Base-by-base conservation (phyloP, 2,888 invertebrate species). In the Therioaphis trifolii region DNA sequence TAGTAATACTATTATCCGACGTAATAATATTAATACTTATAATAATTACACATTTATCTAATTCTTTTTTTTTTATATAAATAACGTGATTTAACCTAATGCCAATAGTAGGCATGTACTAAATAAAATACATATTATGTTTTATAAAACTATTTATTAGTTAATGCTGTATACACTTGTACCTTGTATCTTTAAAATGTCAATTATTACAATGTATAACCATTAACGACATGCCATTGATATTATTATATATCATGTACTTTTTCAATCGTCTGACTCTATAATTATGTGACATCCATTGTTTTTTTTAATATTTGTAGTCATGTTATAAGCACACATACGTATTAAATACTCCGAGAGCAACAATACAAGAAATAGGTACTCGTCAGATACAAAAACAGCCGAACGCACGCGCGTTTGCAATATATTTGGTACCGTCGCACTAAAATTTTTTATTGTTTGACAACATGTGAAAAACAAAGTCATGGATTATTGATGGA, bases 111-210 rank as follows among this genome's bases (percentile, higher is more conserved):
- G n/a, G n/a, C n/a, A n/a, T n/a, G n/a, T n/a, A 55, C 4, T 0
- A 55, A 55, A 9, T 21, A 55, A 21, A 24, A 24, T 24, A 21
- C 21, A 24, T 21, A 21, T 11, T 3, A 55, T 24, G n/a, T 46
- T 58, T 58, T 21, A 58, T 58, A 11, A 24, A 24, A 21, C 12
- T 58, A 24, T 58, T 58, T 58, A 2, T 12, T 58, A 21, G 58
- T 24, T 58, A 24, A 58, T 58, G 58, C 12, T 58, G 21, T 58
- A 21, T 58, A 58, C 58, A 58, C 21, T 58, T 55, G 55, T 55
- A 55, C 55, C 55, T 58, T 12, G 58, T 21, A 21, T 58, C 21
- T 58, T 58, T 21, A 12, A 58, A 58, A 58, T 58, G 21, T 55
- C 4, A 55, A 55, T 55, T 55, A 58, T 21, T 58, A 58, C 58